Evolutionary conservation across 2,797 vertebrate species (phyloP), one percentile per base, ranked within the genome.

Genomic region (Chaunax sp.): DNA sequence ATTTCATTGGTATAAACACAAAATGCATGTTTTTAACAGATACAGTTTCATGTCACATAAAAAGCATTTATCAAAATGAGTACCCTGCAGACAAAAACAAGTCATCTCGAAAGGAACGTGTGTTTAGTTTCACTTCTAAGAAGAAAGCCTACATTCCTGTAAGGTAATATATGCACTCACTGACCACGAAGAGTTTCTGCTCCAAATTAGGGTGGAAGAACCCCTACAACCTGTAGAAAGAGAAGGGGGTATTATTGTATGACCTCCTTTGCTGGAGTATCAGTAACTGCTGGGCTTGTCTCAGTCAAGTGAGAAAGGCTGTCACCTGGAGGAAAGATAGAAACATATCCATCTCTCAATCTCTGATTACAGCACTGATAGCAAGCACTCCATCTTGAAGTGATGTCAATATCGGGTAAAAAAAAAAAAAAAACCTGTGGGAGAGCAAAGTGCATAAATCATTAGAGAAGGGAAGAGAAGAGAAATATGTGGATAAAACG

Each of bases 361-460:
- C 76, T 88, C 80, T 70, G 84, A 88, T 90, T 86, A 83, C 78
- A 82, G 41, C 59, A 28, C 69, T 41, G 85, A 87, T 86, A 84
- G 70, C 46, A 58, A 66, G 56, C 51, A 61, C 63, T 77, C 37
- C 53, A 47, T 1, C 1, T 20, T 87, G 28, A 63, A 69, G 72
- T 26, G 55, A 90, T 81, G 77, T 84, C 70, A 88, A 76, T 84
- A 47, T 43, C 28, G 3, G 2, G 33, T 2, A 35, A 11, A 35
- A 11, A 10, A 11, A 1, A 35, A 2, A 35, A 35, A 35, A 10
- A 20, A 46, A 25, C 28, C 43, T 52, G 35, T 26, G 72, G n/a
- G 50, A 62, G 51, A 69, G 51, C 63, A 25, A 44, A 50, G 59
- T 70, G 33, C 33, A 47, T 33, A 23, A 64, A 54, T 76, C 49